These are phyloP conservation scores for Nothobranchius kuhntae DNA, from an alignment of 2,113 vertebrate genomes.

Conservation along the genomic window DNA sequence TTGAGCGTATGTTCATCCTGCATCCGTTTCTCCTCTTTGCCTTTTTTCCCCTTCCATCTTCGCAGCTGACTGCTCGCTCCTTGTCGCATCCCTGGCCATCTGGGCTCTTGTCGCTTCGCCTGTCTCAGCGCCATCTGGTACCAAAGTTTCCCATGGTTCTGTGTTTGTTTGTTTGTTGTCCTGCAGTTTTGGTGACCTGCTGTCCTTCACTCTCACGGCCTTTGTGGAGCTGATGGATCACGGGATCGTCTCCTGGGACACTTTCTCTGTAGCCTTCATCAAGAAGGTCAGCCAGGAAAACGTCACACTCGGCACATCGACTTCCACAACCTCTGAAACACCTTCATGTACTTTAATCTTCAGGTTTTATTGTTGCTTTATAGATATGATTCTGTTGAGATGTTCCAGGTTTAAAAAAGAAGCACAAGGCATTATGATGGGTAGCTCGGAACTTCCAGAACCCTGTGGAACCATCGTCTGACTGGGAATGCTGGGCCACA, in stretches of 20 bases:
- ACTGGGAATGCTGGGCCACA: neutral
- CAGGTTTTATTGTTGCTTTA: neutral
- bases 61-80: constrained; percentile 45
- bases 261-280: constrained; percentile 99
- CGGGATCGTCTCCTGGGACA: constrained; percentile 98
- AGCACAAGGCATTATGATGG: too few relatives aligned
- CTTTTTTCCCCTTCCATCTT: constrained; percentile 12
- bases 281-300: constrained; percentile 87
- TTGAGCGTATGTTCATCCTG: constrained; percentile 27
- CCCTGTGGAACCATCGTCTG: neutral
- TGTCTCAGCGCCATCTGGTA: constrained; percentile 28
- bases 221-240: constrained; percentile 99
- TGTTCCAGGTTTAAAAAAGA: too few relatives aligned
- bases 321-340: neutral
- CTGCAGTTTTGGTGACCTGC: constrained; percentile 96
- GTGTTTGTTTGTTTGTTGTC: constrained; percentile 66
- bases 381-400: too few relatives aligned
- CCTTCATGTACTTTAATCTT: neutral
- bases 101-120: constrained; percentile 42
- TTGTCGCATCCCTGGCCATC: constrained; percentile 40
- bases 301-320: neutral
- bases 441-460: neutral
- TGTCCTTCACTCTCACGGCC: constrained; percentile 97
- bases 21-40: constrained; percentile 5
- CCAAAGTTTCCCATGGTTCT: constrained; percentile 67